Conservation (phyloP, 2,888 invertebrate species). For the Zygaena filipendulae region DNA sequence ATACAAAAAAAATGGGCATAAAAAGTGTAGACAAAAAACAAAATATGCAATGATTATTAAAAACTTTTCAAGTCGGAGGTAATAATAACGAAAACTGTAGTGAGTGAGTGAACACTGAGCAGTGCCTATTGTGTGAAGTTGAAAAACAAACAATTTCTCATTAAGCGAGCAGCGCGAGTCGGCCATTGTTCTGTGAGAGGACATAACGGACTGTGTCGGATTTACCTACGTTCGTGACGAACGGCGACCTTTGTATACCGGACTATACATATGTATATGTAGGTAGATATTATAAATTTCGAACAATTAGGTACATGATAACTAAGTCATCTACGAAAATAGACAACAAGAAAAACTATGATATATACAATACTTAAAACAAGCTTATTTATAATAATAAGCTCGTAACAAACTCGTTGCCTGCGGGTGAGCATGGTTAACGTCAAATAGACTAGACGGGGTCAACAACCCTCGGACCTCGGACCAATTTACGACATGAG, state of each 20-base stretch:
- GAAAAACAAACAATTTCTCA: slow-evolving; percentile 66
- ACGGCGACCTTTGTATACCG: slow-evolving; percentile 47
- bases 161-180: slow-evolving; percentile 56
- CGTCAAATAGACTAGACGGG: slow-evolving; percentile 24
- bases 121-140: slow-evolving; percentile 49
- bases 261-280: too few species aligned
- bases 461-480: slow-evolving; percentile 58
- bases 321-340: too few species aligned
- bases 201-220: slow-evolving; percentile 61
- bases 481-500: slow-evolving; percentile 67
- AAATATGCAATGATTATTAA: slow-evolving; percentile 25
- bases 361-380: too few species aligned
- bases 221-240: slow-evolving; percentile 42
- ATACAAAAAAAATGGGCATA: too few species aligned
- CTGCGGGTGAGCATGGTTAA: too few species aligned
- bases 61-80: slow-evolving; percentile 34
- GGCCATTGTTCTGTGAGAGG: slow-evolving; percentile 54
- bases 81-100: slow-evolving; percentile 47
- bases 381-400: too few species aligned
- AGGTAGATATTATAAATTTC: too few species aligned
- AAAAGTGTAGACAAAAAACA: slow-evolving; percentile 11
- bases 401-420: too few species aligned
- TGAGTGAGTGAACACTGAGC: too few species aligned
- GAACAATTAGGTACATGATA: too few species aligned
- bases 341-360: too few species aligned